phyloP scores from a whole-genome alignment of 2,888 invertebrate genomes.

The Stenolophus ochropezus region DNA sequence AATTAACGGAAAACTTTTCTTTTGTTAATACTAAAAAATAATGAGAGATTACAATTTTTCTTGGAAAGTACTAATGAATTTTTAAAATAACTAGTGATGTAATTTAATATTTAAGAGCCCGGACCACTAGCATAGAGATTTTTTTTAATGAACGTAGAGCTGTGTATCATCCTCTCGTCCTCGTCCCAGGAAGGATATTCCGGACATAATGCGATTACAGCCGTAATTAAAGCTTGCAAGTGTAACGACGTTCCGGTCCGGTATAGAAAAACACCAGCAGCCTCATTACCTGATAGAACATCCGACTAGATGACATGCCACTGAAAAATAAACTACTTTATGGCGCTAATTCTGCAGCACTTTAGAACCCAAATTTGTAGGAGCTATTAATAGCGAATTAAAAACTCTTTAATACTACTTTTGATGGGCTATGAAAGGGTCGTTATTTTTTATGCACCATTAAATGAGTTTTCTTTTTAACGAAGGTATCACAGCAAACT shows the following conservation, averaged over 20 bases:
- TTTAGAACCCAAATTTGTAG: not conserved
- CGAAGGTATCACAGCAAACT: no score
- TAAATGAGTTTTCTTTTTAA: not conserved
- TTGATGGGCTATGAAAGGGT: not conserved
- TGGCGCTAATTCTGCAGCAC: not conserved
- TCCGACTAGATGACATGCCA: not conserved
- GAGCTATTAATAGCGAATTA: conserved; percentile 14
- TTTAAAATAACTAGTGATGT: no score
- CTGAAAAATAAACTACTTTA: not conserved
- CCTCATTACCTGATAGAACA: not conserved
- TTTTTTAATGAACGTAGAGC: no score
- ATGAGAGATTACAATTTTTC: no score
- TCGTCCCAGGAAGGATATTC: not conserved
- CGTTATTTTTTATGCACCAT: not conserved
- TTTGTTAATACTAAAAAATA: no score
- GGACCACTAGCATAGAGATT: no score
- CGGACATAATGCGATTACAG: conserved; percentile 1
- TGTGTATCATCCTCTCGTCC: no score
- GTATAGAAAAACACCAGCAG: not conserved
- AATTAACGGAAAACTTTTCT: no score
- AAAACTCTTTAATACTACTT: conserved; percentile 15
- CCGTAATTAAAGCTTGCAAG: conserved; percentile 22
- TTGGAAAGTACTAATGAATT: no score
- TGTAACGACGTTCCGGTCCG: not conserved
- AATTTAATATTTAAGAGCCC: no score